Evolutionary conservation across 2,888 invertebrate genomes (phyloP), one percentile per base, ranked within the genome.

Genomic region (Cryptus viduatorius): DNA sequence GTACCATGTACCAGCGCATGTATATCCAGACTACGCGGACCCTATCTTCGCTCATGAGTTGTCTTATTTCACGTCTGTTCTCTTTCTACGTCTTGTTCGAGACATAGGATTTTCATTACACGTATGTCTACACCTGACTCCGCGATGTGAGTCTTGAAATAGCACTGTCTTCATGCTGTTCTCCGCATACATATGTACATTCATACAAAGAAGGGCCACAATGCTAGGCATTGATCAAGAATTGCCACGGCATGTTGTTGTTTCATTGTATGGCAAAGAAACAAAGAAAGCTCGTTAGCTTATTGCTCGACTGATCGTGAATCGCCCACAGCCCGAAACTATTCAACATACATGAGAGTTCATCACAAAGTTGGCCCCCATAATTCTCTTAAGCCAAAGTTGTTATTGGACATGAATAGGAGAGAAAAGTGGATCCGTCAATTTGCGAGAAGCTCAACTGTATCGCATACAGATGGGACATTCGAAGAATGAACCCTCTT

Each of bases 401-500:
- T 56, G 19, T 56, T 19, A 56, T 56, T 56, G 56, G 56, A 4
- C 24, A 19, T 56, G 56, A 61, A 31, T 61, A 61, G 61, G 61
- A 61, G 5, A 61, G n/a, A 31, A 61, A 14, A 14, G 14, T 7
- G 61, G 61, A 31, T 61, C 31, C 61, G 61, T 61, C 61, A 61
- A 61, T 61, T 29, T 29, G 61, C 14, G 31, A 61, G 31, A 31
- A n/a, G 5, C 14, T 29, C 14, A n/a, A 29, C 61, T 61, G 31
- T 61, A 61, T 61, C 29, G 61, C 61, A 61, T 61, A 61, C 31
- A 61, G 31, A 61, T 61, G 31, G 61, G 29, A 29, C 24, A 8
- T 53, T n/a, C n/a, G 16, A 50, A 65, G 50, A 64, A 65, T 53
- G 16, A 65, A 31, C 24, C 50, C 64, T 31, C 65, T 76, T 65